These are phyloP conservation scores for Phymastichus coffea DNA, from an alignment of 1,140 invertebrate species.

Conservation along the genomic window DNA sequence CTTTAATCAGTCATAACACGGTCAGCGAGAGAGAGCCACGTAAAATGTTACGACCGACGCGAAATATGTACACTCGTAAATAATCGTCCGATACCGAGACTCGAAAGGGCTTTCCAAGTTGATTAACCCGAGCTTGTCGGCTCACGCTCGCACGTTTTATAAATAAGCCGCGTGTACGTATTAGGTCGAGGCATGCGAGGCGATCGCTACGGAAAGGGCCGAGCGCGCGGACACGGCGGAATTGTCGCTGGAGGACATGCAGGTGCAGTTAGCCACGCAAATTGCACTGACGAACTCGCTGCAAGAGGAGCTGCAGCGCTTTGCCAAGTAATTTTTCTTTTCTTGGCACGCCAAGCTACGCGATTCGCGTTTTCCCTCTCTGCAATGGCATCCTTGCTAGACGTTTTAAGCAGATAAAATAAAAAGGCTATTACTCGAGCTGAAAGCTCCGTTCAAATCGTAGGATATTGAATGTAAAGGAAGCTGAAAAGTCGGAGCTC, in stretches of 20 bases:
- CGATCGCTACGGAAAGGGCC: conserved; percentile 31
- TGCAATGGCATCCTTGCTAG: too few relatives aligned
- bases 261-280: conserved; percentile 40
- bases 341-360: too few relatives aligned
- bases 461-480: conserved; percentile 25
- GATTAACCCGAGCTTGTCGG: too few relatives aligned
- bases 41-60: too few relatives aligned
- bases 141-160: not conserved
- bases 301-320: conserved; percentile 42
- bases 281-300: conserved; percentile 38
- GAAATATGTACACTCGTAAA: too few relatives aligned
- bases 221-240: conserved; percentile 35
- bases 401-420: too few relatives aligned
- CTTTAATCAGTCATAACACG: too few relatives aligned
- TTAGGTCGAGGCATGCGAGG: conserved; percentile 40
- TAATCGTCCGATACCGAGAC: too few relatives aligned
- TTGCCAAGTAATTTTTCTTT: not conserved
- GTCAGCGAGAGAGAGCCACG: too few relatives aligned
- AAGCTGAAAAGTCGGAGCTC: conserved; percentile 16
- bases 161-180: not conserved
- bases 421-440: too few relatives aligned
- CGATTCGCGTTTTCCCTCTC: too few relatives aligned
- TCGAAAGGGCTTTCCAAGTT: not conserved
- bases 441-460: too few relatives aligned
- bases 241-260: conserved; percentile 36